A percentile compares a stretch with the other conserved stretches of the same genome.
These are phyloP conservation scores for Heliconius sara DNA, from an alignment of 2,888 invertebrate species.

Conservation along the genomic window DNA sequence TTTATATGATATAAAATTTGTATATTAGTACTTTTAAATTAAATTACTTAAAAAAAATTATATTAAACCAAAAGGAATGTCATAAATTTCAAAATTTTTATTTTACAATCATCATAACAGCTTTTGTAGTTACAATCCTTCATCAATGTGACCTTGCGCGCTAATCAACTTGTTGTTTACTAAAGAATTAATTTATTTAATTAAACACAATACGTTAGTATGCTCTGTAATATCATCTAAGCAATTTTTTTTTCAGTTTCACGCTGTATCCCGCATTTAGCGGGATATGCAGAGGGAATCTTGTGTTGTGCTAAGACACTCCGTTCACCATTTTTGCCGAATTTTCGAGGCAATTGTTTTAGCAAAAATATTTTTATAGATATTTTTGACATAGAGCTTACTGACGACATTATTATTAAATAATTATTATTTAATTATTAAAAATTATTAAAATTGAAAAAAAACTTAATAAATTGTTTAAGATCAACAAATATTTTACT, in stretches of 20 bases:
- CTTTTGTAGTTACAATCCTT: slow-evolving; percentile 26
- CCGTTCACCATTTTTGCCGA: background rate
- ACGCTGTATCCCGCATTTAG: background rate
- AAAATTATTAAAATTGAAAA: too few species aligned
- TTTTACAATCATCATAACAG: background rate
- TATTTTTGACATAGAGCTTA: too few species aligned
- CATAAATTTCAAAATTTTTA: background rate
- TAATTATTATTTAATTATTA: too few species aligned
- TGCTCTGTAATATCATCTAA: background rate
- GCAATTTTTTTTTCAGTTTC: background rate
- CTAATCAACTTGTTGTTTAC: slow-evolving; percentile 50
- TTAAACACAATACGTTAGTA: slow-evolving; percentile 46
- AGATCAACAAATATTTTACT: too few species aligned
- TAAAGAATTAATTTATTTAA: slow-evolving; percentile 50
- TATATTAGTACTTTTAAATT: too few species aligned
- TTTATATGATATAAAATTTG: too few species aligned
- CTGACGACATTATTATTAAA: too few species aligned
- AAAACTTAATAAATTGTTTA: too few species aligned
- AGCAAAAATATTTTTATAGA: background rate
- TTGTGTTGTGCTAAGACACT: background rate
- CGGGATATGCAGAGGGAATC: background rate
- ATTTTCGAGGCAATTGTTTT: background rate
- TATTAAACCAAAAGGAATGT: background rate
- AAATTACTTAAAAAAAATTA: background rate
- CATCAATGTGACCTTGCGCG: slow-evolving; percentile 60